Evolutionary conservation across 2,113 vertebrate genomes (phyloP).

Genomic region (Nanger granti): DNA sequence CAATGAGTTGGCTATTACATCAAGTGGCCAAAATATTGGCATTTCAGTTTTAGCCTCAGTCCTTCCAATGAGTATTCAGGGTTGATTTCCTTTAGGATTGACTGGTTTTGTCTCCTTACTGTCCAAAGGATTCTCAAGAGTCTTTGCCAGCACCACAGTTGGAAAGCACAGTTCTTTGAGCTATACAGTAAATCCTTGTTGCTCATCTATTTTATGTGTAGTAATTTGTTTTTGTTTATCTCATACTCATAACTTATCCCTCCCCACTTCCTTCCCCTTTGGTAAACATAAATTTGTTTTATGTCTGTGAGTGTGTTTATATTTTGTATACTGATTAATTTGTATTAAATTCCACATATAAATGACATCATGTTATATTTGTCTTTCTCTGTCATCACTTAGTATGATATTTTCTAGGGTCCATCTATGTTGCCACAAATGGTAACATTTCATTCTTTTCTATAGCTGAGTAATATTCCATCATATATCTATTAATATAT

Average conservation of each 20-base stretch:
- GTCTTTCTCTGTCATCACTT: neutral
- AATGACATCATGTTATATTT: neutral
- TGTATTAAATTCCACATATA: neutral
- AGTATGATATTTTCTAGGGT: neutral
- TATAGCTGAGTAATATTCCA: neutral
- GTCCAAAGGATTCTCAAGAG: neutral
- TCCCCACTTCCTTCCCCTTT: neutral
- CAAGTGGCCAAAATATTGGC: neutral
- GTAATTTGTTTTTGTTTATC: neutral
- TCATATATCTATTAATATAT: neutral
- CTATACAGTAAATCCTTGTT: neutral
- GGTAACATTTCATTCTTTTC: neutral
- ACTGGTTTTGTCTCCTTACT: neutral
- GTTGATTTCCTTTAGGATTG: neutral
- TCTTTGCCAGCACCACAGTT: neutral
- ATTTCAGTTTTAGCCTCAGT: neutral
- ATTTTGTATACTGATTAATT: neutral
- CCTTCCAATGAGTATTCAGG: neutral
- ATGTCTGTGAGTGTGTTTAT: neutral
- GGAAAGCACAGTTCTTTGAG: neutral
- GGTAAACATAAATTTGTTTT: neutral
- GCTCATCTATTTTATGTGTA: neutral
- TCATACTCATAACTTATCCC: neutral
- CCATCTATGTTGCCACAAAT: neutral
- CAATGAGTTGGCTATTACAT: neutral